A percentile compares a stretch with the other conserved stretches of the same genome.
Conservation (phyloP, 2,797 vertebrate genomes). For the Silurus lanzhouensis region DNA sequence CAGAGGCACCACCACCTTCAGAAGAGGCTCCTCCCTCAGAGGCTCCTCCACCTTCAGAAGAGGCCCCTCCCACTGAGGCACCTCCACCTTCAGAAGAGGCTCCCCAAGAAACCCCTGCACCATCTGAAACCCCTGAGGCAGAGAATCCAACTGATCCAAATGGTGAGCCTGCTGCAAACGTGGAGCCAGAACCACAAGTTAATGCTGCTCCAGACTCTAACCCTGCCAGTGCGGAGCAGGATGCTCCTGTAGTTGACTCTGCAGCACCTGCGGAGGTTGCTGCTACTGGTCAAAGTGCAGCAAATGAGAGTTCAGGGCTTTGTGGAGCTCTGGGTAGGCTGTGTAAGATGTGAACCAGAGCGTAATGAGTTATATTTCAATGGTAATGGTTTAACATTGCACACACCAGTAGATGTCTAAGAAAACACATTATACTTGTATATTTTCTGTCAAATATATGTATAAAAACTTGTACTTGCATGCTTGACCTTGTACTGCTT, state of each 20-base stretch:
- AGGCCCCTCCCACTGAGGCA: neutral
- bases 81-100: neutral
- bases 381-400: slow-evolving; percentile 8
- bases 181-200: slow-evolving; percentile 46
- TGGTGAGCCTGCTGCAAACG: slow-evolving; percentile 16
- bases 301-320: slow-evolving; percentile 18
- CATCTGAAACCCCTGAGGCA: slow-evolving; percentile 28
- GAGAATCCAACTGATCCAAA: slow-evolving; percentile 43
- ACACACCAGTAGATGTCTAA: slow-evolving; percentile 19
- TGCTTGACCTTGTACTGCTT: slow-evolving; percentile 22
- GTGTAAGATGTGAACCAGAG: slow-evolving; percentile 30
- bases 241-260: slow-evolving; percentile 43
- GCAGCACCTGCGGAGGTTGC: slow-evolving; percentile 41
- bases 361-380: slow-evolving; percentile 14
- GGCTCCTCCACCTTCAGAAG: slow-evolving; percentile 11
- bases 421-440: slow-evolving; percentile 7
- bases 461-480: slow-evolving; percentile 35
- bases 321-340: slow-evolving; percentile 27
- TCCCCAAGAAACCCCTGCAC: neutral
- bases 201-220: slow-evolving; percentile 47
- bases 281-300: neutral
- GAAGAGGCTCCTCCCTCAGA: neutral
- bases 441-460: slow-evolving; percentile 24
- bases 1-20: neutral
- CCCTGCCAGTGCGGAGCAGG: slow-evolving; percentile 26